Evolutionary conservation across 1,140 invertebrate genomes (phyloP).

Genomic region (Musca domestica): DNA sequence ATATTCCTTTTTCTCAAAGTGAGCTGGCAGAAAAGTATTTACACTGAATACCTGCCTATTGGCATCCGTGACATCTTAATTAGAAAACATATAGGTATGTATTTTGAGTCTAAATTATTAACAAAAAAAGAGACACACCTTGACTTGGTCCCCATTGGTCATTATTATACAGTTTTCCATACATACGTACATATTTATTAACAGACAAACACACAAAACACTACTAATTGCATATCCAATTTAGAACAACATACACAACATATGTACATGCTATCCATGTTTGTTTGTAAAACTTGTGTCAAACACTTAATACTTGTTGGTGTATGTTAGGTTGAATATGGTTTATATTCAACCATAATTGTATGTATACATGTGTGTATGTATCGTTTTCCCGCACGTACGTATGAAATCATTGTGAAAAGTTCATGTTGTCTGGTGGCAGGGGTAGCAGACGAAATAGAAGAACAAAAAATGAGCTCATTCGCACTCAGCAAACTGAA

Average conservation of each 20-base stretch:
- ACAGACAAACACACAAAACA: too few species aligned
- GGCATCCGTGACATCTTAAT: too few species aligned
- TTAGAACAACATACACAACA: too few species aligned
- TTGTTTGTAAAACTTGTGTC: too few species aligned
- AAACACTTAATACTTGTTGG: too few species aligned
- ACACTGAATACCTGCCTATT: too few species aligned
- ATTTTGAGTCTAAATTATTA: not conserved
- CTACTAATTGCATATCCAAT: too few species aligned
- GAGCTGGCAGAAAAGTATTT: too few species aligned
- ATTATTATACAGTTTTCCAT: not conserved
- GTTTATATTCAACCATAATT: not conserved
- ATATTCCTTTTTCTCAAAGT: too few species aligned
- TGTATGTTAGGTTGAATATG: too few species aligned
- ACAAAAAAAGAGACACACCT: not conserved
- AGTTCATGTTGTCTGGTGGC: not conserved
- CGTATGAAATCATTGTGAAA: conserved; percentile 12
- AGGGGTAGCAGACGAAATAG: not conserved
- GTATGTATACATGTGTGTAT: not conserved
- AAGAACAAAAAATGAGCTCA: conserved; percentile 5
- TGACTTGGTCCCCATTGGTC: conserved; percentile 1
- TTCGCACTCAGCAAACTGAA: conserved; percentile 4
- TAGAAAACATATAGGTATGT: too few species aligned
- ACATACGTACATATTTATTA: not conserved
- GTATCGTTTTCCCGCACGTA: not conserved
- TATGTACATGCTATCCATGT: too few species aligned